Evolutionary conservation across 92 coral and sea anemone species (phyloP), one percentile per base, ranked within the genome.

Genomic region (Porites divaricata): DNA sequence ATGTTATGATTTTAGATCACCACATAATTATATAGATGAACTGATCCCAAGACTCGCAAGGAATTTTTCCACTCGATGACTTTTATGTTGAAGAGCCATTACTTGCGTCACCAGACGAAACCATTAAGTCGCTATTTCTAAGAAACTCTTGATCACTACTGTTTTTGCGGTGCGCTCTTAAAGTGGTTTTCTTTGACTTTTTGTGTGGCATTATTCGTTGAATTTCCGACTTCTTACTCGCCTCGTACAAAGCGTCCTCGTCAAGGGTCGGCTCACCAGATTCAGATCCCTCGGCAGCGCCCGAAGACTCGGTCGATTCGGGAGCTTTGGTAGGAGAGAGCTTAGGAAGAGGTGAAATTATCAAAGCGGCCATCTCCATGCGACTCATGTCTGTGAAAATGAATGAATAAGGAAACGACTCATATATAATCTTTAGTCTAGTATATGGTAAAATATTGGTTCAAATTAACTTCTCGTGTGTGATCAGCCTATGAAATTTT

Each of bases 361-460:
- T 90, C 6, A 96, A 91, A 0, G 93, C 98, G 10, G 99, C 93
- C 99, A 96, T 96, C 76, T 96, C 99, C 99, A 96, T 96, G 19
- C 95, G 80, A 53, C 80, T 94, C 99, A 96, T 94, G 71, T 95
- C 99, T 96, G 75, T 8, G 63, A 76, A 75, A 72, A 72, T 23
- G 67, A 14, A 25, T 28, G 19, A 13, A 8, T 11, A 1, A 14
- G 2, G 49, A 35, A 35, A 6, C 45, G 45, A 35, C 45, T 35
- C 4, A 35, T 35, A 35, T 35, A 35, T 35, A 35, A 35, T 35
- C 6, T 35, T 35, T 6, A 4, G 4, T 35, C 5, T 35, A n/a
- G n/a, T n/a, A 35, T 35, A 35, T 35, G 45, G 45, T 35, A 35
- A 35, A 6, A 35, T 35, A 35, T 35, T 35, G 45, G 3, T 35